Evolutionary conservation across 2,113 vertebrate species (phyloP), one percentile per base, ranked within the genome.

Genomic region (Gavialis gangeticus): DNA sequence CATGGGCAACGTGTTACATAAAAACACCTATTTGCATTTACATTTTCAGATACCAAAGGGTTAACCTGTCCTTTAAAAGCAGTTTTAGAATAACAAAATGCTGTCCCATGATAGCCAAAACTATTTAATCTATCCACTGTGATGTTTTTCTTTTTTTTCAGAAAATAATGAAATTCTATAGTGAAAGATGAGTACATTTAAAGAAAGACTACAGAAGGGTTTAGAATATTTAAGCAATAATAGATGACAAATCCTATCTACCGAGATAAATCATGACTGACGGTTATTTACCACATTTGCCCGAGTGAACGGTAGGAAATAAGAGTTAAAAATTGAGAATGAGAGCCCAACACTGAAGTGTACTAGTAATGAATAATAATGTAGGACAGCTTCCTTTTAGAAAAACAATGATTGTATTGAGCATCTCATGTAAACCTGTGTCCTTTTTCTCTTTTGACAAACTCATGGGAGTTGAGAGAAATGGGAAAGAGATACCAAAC

Each of bases 391-490:
- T 75, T 79, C n/a, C n/a, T 56, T 17, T 27, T 71, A 80, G 81
- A 67, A 27, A 77, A 58, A 0, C 21, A 30, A 1, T 19, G 1
- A 4, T 62, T 73, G 69, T 79, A 14, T n/a, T 27, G 21, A 73
- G 24, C 54, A 2, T 24, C 3, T 89, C 5, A 11, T 84, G 8
- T 30, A 87, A 82, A 12, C 4, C 3, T 60, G 2, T 9, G 1
- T 75, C 84, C 18, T 37, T 85, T 57, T 28, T 57, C 3, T 7
- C 82, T 73, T 73, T 7, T 34, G 55, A 1, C 3, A 4, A 34
- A n/a, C 3, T 82, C 21, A n/a, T 11, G 13, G 10, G 2, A 57
- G 1, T 6, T 63, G 54, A 69, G 8, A 79, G 12, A n/a, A n/a
- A 46, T 67, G 37, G 37, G 21, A 46, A 87, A 69, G 30, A 80